Conservation (phyloP, 2,113 vertebrate species). For the Grammomys surdaster region DNA sequence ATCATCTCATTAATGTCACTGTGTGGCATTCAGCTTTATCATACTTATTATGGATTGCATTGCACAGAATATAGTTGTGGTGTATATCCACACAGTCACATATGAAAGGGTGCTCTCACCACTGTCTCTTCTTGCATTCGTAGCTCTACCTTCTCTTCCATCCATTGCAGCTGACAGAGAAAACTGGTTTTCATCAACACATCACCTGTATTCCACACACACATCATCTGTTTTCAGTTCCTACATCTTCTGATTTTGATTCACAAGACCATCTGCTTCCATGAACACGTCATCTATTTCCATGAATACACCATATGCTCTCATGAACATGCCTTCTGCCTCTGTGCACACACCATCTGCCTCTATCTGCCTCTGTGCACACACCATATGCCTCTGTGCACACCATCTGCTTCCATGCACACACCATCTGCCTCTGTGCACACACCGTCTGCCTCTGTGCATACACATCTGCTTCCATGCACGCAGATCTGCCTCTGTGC, state of each 20-base stretch:
- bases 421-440: background rate
- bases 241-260: background rate
- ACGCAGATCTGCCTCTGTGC: background rate
- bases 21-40: background rate
- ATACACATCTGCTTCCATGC: background rate
- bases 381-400: background rate
- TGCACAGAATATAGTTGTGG: background rate
- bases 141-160: background rate
- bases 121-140: accelerated
- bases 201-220: background rate
- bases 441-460: background rate
- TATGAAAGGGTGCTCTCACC: background rate
- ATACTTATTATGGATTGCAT: background rate
- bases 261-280: background rate
- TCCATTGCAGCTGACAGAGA: background rate
- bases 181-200: background rate
- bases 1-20: background rate
- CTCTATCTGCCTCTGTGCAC: background rate
- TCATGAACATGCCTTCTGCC: background rate
- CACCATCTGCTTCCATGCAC: background rate
- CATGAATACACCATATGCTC: background rate
- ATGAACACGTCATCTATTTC: background rate
- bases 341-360: background rate
- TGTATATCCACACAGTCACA: background rate
- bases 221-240: background rate